Conservation (phyloP, 2,797 vertebrate species). For the Ctenopoma kingsleyae region DNA sequence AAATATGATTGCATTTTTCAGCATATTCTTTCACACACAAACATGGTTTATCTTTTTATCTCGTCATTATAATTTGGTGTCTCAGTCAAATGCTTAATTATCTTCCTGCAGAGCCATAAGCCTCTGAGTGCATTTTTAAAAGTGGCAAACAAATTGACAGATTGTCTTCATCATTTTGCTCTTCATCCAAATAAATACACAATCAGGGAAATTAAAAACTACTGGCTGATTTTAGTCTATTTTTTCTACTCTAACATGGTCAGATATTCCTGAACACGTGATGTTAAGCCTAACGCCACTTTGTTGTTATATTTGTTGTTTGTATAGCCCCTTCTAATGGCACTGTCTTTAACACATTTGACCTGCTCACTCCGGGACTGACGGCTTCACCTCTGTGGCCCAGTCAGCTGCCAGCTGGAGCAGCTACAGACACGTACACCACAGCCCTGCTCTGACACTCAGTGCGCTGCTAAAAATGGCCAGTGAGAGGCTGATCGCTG, state of each 20-base stretch:
- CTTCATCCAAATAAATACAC: neutral
- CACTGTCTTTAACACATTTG: constrained; percentile 43
- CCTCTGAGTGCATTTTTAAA: neutral
- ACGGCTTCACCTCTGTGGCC: constrained; percentile 64
- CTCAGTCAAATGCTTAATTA: neutral
- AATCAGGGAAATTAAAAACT: neutral
- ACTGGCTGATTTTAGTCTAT: neutral
- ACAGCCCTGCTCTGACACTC: constrained; percentile 58
- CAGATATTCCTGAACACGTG: constrained; percentile 3
- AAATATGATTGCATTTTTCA: too few relatives aligned
- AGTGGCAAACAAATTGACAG: constrained; percentile 4
- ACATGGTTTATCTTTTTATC: too few relatives aligned
- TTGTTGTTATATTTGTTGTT: neutral
- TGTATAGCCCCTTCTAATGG: neutral
- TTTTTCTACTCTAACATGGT: neutral
- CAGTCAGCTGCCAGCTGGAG: constrained; percentile 70
- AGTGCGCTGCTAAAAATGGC: constrained; percentile 74
- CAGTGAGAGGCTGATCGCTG: constrained; percentile 65
- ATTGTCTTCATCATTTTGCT: constrained; percentile 4
- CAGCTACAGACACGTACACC: constrained; percentile 59
- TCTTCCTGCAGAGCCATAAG: neutral
- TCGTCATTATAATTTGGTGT: neutral
- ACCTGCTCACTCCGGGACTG: constrained; percentile 50
- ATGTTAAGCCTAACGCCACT: neutral
- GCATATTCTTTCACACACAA: too few relatives aligned